phyloP scores from a whole-genome alignment of 2,113 vertebrate genomes.

The Sceloporus undulatus region DNA sequence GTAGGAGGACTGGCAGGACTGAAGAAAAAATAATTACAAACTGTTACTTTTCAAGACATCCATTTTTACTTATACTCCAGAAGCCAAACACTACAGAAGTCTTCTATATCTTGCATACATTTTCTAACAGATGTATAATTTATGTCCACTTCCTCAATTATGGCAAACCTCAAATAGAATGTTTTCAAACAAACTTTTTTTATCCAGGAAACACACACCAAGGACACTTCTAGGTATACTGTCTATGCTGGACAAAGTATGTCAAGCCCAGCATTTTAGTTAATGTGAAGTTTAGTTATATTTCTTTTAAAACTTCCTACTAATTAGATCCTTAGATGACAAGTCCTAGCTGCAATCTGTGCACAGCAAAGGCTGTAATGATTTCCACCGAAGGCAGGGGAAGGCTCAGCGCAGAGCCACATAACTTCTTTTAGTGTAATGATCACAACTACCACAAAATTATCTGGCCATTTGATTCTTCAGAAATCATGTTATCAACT shows the following conservation, averaged over 20 bases:
- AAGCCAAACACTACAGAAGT: conserved; percentile 60
- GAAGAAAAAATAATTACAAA: conserved; percentile 62
- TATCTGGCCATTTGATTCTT: neutral
- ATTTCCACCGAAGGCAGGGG: neutral
- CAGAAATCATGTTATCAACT: conserved; percentile 5
- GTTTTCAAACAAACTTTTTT: conserved; percentile 59
- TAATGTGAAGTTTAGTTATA: conserved; percentile 47
- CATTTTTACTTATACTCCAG: conserved; percentile 64
- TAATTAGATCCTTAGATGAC: conserved; percentile 19
- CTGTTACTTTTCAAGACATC: conserved; percentile 60
- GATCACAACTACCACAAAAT: neutral
- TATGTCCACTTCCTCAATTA: conserved; percentile 69
- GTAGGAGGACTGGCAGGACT: conserved; percentile 87
- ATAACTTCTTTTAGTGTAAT: neutral
- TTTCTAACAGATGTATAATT: conserved; percentile 66
- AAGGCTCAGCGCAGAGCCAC: neutral
- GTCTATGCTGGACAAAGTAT: conserved; percentile 43
- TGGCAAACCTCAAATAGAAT: conserved; percentile 70
- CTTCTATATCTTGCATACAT: conserved; percentile 61
- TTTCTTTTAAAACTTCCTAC: conserved; percentile 19
- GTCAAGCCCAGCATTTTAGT: conserved; percentile 26
- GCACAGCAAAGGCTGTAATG: neutral
- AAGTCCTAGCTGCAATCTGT: neutral
- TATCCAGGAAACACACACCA: conserved; percentile 38
- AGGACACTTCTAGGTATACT: conserved; percentile 60